These are phyloP conservation scores for Drosophila tani DNA, from an alignment of 1,140 invertebrate genomes.

Conservation along the genomic window DNA sequence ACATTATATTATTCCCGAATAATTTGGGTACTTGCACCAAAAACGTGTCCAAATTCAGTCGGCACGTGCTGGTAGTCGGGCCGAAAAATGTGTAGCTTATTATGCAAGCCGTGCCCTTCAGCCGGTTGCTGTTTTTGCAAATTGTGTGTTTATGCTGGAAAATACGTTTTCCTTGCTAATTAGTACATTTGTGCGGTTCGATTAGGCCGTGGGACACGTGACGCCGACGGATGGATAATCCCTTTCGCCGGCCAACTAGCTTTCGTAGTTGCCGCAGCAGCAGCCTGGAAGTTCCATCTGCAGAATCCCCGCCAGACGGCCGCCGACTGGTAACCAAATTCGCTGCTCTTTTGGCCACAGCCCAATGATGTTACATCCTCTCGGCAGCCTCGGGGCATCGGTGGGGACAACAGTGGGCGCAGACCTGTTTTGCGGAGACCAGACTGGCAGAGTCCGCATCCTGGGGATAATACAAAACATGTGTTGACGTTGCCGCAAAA, in stretches of 20 bases:
- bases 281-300: slow-evolving; percentile 18
- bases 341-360: slow-evolving; percentile 34
- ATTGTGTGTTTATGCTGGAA: slow-evolving; percentile 55
- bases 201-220: slow-evolving; percentile 51
- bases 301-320: slow-evolving; percentile 18
- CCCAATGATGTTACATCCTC: slow-evolving; percentile 30
- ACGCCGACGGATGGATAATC: slow-evolving; percentile 40
- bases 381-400: slow-evolving; percentile 26
- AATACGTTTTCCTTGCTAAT: slow-evolving; percentile 59
- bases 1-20: slow-evolving; percentile 20
- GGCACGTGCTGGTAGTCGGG: slow-evolving; percentile 34
- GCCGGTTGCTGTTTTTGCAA: slow-evolving; percentile 49
- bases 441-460: slow-evolving; percentile 27
- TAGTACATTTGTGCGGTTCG: slow-evolving; percentile 59
- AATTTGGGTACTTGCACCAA: slow-evolving; percentile 27
- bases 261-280: slow-evolving; percentile 29
- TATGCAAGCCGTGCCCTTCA: slow-evolving; percentile 41
- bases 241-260: slow-evolving; percentile 24
- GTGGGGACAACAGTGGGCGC: slow-evolving; percentile 21
- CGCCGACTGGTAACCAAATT: slow-evolving; percentile 37
- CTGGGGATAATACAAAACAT: slow-evolving; percentile 63
- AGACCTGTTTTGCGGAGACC: slow-evolving; percentile 18
- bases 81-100: slow-evolving; percentile 47
- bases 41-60: slow-evolving; percentile 28
- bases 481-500: slow-evolving; percentile 73